These are phyloP conservation scores for Ophraella communa DNA, from an alignment of 2,888 invertebrate species.

Conservation along the genomic window DNA sequence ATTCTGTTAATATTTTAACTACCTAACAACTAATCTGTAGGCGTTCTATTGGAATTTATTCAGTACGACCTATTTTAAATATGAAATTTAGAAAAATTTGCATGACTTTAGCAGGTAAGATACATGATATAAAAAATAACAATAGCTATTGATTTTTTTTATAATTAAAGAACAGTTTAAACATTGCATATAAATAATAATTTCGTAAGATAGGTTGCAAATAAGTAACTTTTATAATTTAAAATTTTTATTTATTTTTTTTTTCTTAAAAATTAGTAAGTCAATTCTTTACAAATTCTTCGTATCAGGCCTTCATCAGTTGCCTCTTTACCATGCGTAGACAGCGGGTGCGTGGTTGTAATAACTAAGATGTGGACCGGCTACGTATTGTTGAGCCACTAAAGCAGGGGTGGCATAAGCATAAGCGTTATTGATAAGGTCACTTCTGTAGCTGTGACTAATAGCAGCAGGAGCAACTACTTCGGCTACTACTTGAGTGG, in stretches of 20 bases:
- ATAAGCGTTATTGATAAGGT: slow-evolving; percentile 36
- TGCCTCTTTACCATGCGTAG: slow-evolving; percentile 41
- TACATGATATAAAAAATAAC: too few species aligned
- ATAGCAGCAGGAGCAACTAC: slow-evolving; percentile 14
- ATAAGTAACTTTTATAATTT: background rate
- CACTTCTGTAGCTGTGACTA: slow-evolving; percentile 41
- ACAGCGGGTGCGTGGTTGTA: slow-evolving; percentile 26
- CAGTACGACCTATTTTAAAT: too few species aligned
- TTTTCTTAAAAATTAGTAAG: background rate
- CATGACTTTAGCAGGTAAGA: too few species aligned
- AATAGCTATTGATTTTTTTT: too few species aligned
- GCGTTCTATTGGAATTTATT: too few species aligned
- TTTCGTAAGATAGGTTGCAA: background rate
- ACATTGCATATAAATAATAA: too few species aligned
- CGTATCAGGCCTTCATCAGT: slow-evolving; percentile 33
- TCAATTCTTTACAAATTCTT: background rate
- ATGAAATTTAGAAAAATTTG: too few species aligned
- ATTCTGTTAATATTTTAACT: too few species aligned
- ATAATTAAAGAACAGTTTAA: too few species aligned
- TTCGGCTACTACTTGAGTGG: background rate
- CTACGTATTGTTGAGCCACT: slow-evolving; percentile 16
- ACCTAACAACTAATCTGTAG: too few species aligned
- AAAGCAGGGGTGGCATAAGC: slow-evolving; percentile 14
- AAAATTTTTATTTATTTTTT: background rate
- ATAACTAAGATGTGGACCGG: slow-evolving; percentile 24